phyloP scores from a whole-genome alignment of 2,113 vertebrate genomes.

The Phasianus colchicus region DNA sequence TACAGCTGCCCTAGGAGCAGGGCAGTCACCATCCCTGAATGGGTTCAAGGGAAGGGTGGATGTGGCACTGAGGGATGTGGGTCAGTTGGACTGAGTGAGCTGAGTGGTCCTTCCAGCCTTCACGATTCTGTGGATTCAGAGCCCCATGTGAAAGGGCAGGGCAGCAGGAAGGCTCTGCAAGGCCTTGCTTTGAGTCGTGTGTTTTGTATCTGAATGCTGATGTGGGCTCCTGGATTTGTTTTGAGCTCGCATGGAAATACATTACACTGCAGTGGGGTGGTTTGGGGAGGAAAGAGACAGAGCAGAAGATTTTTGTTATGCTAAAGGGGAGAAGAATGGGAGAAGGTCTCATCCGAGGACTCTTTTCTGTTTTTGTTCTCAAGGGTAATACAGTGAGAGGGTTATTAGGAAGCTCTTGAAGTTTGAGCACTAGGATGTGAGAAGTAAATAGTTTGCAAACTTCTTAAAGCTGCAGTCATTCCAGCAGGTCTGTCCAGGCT shows the following conservation, averaged over 20 bases:
- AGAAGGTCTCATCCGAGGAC: background rate
- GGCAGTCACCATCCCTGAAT: no score
- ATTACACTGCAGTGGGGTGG: fast-evolving
- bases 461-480: background rate
- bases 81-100: no score
- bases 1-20: no score
- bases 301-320: background rate
- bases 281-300: background rate
- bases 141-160: background rate
- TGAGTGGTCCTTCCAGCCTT: no score
- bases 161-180: background rate
- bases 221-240: background rate
- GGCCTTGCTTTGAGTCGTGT: background rate
- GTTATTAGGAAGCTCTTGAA: background rate
- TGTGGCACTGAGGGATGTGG: no score
- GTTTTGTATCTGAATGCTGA: background rate
- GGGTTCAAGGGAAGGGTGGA: no score
- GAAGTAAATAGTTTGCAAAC: background rate
- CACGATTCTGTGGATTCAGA: no score
- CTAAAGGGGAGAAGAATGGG: background rate
- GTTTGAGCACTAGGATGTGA: background rate
- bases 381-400: background rate
- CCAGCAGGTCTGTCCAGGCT: background rate
- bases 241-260: background rate
- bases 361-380: background rate